Percentiles rank a stretch among this genome's conserved stretches.
These are phyloP conservation scores for Leucophenga montana DNA, from an alignment of 2,888 invertebrate genomes.

Conservation along the genomic window DNA sequence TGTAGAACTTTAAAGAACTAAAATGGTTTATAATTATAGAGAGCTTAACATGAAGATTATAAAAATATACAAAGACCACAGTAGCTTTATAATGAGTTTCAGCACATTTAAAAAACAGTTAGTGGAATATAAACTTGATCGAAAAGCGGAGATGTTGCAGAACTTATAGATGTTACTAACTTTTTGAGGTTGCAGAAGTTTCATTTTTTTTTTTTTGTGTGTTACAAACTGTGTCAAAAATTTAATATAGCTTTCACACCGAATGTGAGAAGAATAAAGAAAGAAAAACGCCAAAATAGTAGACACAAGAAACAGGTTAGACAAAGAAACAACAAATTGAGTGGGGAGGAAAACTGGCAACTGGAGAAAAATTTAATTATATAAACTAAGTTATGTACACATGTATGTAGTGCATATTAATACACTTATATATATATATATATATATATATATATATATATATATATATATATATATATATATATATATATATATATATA, in stretches of 20 bases:
- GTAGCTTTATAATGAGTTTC: too few species aligned
- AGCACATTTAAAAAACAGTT: too few species aligned
- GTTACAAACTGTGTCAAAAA: not conserved
- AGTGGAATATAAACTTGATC: too few species aligned
- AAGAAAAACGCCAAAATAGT: slow-evolving; percentile 18
- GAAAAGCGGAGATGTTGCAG: too few species aligned
- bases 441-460: too few species aligned
- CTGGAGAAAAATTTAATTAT: slow-evolving; percentile 39
- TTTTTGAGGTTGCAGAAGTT: not conserved
- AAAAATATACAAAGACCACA: too few species aligned
- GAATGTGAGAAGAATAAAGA: slow-evolving; percentile 35
- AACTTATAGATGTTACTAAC: too few species aligned
- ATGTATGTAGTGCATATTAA: not conserved
- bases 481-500: not conserved
- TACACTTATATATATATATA: too few species aligned
- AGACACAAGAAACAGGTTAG: slow-evolving; percentile 37
- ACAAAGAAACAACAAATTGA: slow-evolving; percentile 22
- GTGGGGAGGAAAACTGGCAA: slow-evolving; percentile 30
- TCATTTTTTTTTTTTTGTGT: not conserved
- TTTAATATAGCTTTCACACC: slow-evolving; percentile 29
- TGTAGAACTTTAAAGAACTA: too few species aligned
- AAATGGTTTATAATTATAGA: too few species aligned
- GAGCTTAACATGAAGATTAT: too few species aligned
- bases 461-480: too few species aligned
- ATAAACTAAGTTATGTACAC: slow-evolving; percentile 36